phyloP scores from a whole-genome alignment of 2,888 invertebrate species.

The Epinotia nisella region DNA sequence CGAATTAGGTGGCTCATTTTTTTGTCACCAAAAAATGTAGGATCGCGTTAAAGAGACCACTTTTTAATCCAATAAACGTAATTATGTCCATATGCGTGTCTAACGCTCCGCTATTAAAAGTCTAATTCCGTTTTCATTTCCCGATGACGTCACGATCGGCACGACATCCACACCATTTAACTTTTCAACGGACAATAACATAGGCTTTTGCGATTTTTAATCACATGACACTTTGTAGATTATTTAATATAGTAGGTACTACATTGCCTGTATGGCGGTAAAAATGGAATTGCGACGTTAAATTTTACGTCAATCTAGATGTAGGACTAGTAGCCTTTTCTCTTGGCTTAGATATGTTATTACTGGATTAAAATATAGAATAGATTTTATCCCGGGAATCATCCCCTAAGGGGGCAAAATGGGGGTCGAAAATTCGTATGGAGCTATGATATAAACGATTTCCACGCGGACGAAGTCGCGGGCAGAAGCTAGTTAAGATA shows the following conservation, averaged over 20 bases:
- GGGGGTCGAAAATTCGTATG: too few relatives aligned
- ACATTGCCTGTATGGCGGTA: neutral
- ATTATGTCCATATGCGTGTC: slow-evolving; percentile 40
- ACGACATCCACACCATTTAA: slow-evolving; percentile 36
- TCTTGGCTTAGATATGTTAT: neutral
- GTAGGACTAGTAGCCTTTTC: too few relatives aligned
- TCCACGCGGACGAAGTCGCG: too few relatives aligned
- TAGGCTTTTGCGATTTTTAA: slow-evolving; percentile 23
- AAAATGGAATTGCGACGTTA: neutral
- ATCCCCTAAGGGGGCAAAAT: too few relatives aligned
- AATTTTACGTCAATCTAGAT: neutral
- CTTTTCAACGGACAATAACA: slow-evolving; percentile 23
- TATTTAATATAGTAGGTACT: neutral
- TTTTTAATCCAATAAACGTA: slow-evolving; percentile 41
- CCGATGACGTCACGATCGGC: slow-evolving; percentile 33
- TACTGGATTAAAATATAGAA: too few relatives aligned
- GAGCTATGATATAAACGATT: too few relatives aligned
- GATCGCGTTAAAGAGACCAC: slow-evolving; percentile 7
- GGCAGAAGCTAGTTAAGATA: too few relatives aligned
- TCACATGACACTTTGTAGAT: neutral
- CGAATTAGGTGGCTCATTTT: neutral
- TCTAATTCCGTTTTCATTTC: slow-evolving; percentile 37
- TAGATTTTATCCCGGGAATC: too few relatives aligned
- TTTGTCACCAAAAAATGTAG: neutral
- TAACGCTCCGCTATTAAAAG: slow-evolving; percentile 26